Base-by-base conservation (phyloP, 1,140 invertebrate genomes). In the Drosophila orena region DNA sequence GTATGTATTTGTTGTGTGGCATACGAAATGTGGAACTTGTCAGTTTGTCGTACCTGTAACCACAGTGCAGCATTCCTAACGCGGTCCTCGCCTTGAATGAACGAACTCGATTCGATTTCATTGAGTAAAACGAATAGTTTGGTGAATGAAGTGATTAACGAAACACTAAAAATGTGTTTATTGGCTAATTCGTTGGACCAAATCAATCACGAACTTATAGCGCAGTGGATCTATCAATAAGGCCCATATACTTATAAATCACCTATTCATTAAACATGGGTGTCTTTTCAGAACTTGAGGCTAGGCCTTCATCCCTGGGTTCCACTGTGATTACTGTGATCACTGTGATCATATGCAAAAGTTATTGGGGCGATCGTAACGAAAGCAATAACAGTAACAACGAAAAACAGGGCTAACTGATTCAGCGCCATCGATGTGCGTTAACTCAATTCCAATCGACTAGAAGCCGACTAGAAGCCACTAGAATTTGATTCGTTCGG, bases 11-110 rank as follows among this genome's bases (percentile, higher is more conserved):
- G 40, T 52, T 30, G 30, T 30, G 30, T 10, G 30, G 30, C 8
- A 30, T 30, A 30, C 30, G 3, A 10, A 30, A 30, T 10, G 44
- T 34, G 11, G 54, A 43, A 56, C 54, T 43, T 64, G 40, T 44
- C 58, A 17, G 72, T 54, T 55, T 57, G 69, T 47, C 46, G 44
- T 44, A 60, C 58, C 47, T 38, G 57, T 20, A 40, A 42, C 60
- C 37, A 76, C 61, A 75, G 59, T 75, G 53, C 40, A 49, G 50
- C 61, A 58, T 46, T 53, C 40, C 47, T 74, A 74, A 35, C 27
- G 14, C 54, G 47, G 53, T 71, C 46, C 35, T 27, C 40, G 17
- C 64, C 40, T 54, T 69, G 64, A 46, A 65, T 64, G 15, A 70
- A n/a, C 3, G 14, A 44, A 42, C 37, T 62, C 22, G 24, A 50